Evolutionary conservation across 2,113 vertebrate genomes (phyloP).

Genomic region (Paratilapia polleni): DNA sequence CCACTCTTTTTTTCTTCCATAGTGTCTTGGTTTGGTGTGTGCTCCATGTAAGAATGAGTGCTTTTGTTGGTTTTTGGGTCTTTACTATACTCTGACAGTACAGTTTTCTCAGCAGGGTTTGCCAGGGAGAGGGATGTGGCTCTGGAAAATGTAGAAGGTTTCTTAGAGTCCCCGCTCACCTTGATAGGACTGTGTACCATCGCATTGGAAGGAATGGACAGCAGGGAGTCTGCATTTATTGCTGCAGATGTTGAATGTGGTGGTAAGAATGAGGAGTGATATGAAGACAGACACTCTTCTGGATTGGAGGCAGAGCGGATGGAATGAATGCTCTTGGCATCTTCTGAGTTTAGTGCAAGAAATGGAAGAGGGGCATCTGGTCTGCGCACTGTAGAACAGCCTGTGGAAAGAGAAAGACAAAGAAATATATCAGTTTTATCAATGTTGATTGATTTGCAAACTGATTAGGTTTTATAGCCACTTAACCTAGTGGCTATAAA

Average conservation of each 20-base stretch:
- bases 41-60: background rate
- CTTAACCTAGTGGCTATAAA: background rate
- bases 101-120: conserved; percentile 9
- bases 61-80: conserved; percentile 3
- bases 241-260: conserved; percentile 39
- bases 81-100: background rate
- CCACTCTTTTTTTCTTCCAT: background rate
- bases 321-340: conserved; percentile 71
- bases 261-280: conserved; percentile 12
- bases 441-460: background rate
- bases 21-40: background rate
- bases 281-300: conserved; percentile 36
- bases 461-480: background rate
- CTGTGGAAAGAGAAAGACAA: conserved; percentile 69
- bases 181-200: conserved; percentile 19
- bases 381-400: conserved; percentile 77
- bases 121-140: background rate
- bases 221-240: conserved; percentile 41
- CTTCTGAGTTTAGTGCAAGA: conserved; percentile 86
- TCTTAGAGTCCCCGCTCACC: conserved; percentile 15
- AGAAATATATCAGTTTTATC: background rate
- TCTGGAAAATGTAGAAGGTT: conserved; percentile 6
- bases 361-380: conserved; percentile 79
- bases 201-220: background rate
- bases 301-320: conserved; percentile 49